phyloP scores from a whole-genome alignment of 2,888 invertebrate species.

The Bellardia pandia region DNA sequence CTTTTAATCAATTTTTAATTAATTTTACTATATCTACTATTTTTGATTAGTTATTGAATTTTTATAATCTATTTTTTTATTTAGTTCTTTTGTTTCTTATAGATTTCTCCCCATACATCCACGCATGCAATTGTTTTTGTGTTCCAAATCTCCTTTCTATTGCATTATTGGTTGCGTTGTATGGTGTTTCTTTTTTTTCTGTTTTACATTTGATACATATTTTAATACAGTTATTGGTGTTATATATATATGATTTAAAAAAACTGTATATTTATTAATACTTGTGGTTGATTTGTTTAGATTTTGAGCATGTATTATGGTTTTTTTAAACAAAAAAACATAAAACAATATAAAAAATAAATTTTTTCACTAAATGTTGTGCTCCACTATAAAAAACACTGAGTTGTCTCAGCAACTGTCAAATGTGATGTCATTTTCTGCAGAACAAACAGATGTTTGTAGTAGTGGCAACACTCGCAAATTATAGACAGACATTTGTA shows the following conservation, averaged over 20 bases:
- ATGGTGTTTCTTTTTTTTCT: neutral
- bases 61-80: slow-evolving; percentile 20
- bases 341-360: slow-evolving; percentile 62
- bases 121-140: slow-evolving; percentile 68
- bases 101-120: slow-evolving; percentile 58
- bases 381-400: slow-evolving; percentile 61
- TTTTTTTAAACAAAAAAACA: slow-evolving; percentile 55
- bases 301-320: slow-evolving; percentile 53
- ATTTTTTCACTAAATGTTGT: slow-evolving; percentile 66
- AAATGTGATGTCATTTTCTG: slow-evolving; percentile 65
- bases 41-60: slow-evolving; percentile 5
- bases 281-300: slow-evolving; percentile 6
- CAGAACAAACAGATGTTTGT: slow-evolving; percentile 16
- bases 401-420: slow-evolving; percentile 71
- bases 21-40: slow-evolving; percentile 23
- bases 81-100: slow-evolving; percentile 24
- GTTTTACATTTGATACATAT: slow-evolving; percentile 45
- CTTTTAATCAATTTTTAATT: slow-evolving; percentile 25
- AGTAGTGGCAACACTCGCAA: slow-evolving; percentile 18
- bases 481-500: neutral
- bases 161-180: slow-evolving; percentile 47
- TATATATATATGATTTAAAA: neutral
- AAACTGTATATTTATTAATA: slow-evolving; percentile 26
- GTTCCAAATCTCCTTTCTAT: slow-evolving; percentile 33
- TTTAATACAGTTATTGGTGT: neutral